Conservation (phyloP, 2,888 invertebrate genomes). For the Yponomeuta malinellus region DNA sequence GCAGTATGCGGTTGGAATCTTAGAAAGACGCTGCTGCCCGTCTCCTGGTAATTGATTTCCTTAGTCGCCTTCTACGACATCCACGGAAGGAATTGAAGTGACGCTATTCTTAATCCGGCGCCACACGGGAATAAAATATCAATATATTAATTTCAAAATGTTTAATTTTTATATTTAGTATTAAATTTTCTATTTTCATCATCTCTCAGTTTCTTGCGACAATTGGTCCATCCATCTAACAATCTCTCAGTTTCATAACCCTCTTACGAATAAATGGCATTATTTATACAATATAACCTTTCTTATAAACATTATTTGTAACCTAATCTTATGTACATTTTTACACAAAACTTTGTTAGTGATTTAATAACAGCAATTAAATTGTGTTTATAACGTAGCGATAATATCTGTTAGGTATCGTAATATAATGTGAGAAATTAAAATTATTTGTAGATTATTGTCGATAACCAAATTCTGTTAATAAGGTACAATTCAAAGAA, state of each 20-base stretch:
- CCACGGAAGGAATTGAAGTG: too few relatives aligned
- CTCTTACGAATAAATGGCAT: background rate
- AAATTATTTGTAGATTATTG: background rate
- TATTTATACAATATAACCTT: background rate
- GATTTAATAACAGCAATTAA: background rate
- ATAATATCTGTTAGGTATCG: too few relatives aligned
- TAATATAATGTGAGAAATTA: background rate
- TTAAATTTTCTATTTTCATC: slow-evolving; percentile 22
- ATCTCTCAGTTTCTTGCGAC: slow-evolving; percentile 11
- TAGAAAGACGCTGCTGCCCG: too few relatives aligned
- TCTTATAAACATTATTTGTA: background rate
- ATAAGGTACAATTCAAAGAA: background rate
- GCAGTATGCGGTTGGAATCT: too few relatives aligned
- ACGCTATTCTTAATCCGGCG: too few relatives aligned
- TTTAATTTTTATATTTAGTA: slow-evolving; percentile 34
- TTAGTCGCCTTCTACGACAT: too few relatives aligned
- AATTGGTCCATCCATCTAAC: slow-evolving; percentile 30
- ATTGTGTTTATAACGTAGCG: background rate
- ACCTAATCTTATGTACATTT: slow-evolving; percentile 28
- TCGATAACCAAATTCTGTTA: background rate
- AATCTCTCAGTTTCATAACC: slow-evolving; percentile 2
- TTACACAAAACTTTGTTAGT: slow-evolving; percentile 21
- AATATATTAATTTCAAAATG: slow-evolving; percentile 38
- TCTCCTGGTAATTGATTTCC: too few relatives aligned
- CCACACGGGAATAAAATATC: slow-evolving; percentile 25